phyloP scores from a whole-genome alignment of 2,888 invertebrate species.

The Noctua comes region DNA sequence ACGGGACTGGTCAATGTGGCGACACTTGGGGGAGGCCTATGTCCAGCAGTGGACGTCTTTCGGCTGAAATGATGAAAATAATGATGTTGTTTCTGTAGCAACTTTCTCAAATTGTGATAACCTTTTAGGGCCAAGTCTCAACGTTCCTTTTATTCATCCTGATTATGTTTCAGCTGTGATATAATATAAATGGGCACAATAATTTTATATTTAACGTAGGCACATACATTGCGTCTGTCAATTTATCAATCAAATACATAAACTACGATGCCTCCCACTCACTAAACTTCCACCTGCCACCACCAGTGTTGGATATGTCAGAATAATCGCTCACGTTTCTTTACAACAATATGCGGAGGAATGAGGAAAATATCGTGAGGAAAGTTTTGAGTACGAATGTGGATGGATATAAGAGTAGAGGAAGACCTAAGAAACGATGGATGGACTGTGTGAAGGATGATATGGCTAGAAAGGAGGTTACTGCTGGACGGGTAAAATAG shows the following conservation, averaged over 20 bases:
- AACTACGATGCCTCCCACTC: neutral
- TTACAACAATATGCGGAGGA: slow-evolving; percentile 2
- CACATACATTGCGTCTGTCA: neutral
- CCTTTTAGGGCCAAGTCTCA: neutral
- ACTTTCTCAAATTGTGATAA: neutral
- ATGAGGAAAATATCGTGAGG: too few species aligned
- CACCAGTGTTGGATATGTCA: neutral
- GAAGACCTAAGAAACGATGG: too few species aligned
- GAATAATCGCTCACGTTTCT: neutral
- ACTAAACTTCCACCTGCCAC: neutral
- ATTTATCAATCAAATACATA: neutral
- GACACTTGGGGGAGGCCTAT: too few species aligned
- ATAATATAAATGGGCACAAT: neutral
- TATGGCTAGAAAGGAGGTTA: too few species aligned
- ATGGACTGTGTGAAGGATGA: too few species aligned
- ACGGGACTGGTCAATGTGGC: too few species aligned
- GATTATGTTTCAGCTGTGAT: neutral
- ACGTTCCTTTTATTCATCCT: neutral
- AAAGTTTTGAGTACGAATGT: too few species aligned
- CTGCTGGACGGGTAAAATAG: too few species aligned
- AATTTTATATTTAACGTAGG: neutral
- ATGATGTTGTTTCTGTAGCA: neutral
- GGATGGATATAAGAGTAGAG: too few species aligned
- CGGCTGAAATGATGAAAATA: too few species aligned
- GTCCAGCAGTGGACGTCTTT: too few species aligned